A percentile compares a stretch with the other conserved stretches of the same genome.
Conservation (phyloP, 2,797 vertebrate species). For the Toxotes lorentzi region DNA sequence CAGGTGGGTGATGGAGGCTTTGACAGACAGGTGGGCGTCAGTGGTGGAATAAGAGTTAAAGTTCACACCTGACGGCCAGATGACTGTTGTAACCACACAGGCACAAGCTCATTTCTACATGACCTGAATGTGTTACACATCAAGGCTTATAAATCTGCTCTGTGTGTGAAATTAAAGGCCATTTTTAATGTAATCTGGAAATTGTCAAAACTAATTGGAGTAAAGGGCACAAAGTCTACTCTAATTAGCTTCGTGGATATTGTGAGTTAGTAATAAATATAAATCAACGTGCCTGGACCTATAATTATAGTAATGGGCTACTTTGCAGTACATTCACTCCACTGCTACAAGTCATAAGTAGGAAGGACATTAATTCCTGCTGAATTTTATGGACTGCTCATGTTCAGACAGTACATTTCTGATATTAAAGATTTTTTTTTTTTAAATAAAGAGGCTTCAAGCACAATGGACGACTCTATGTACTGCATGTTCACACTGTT, state of each 20-base stretch:
- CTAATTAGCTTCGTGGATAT: constrained; percentile 35
- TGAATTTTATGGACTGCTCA: constrained; percentile 16
- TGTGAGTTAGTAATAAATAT: constrained; percentile 23
- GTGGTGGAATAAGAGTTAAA: constrained; percentile 11
- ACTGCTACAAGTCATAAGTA: constrained; percentile 28
- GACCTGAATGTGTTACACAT: constrained; percentile 16
- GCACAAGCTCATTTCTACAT: not conserved
- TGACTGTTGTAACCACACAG: constrained; percentile 19
- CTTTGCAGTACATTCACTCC: constrained; percentile 19
- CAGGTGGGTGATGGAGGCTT: constrained; percentile 40
- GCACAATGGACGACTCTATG: not conserved
- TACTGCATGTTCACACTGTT: not conserved
- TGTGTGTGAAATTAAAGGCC: constrained; percentile 45
- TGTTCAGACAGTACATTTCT: constrained; percentile 30
- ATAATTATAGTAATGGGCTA: constrained; percentile 34
- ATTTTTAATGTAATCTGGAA: constrained; percentile 46
- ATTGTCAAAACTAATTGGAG: constrained; percentile 51
- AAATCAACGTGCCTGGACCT: constrained; percentile 46
- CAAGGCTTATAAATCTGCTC: constrained; percentile 26
- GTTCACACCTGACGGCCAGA: constrained; percentile 67
- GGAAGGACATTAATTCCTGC: constrained; percentile 12
- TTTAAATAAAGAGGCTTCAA: not conserved
- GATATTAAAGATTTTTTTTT: constrained; percentile 11
- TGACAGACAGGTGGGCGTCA: constrained; percentile 41
- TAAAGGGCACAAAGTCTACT: constrained; percentile 16